These are phyloP conservation scores for Capromys pilorides DNA, from an alignment of 2,797 vertebrate genomes.

Conservation along the genomic window DNA sequence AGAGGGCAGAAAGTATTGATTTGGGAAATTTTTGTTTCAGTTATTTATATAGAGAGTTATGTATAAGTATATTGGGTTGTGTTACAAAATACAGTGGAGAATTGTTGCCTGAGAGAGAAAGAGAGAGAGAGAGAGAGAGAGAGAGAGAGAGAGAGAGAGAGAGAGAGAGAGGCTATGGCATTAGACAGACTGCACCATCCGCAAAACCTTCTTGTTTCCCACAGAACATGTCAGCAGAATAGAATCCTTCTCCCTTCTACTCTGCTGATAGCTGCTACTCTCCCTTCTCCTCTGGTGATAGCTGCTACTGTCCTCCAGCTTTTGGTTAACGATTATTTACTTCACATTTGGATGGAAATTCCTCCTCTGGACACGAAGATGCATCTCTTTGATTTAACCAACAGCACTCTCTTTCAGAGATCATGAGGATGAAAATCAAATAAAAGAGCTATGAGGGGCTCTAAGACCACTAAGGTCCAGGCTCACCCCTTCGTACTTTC, in stretches of 20 bases:
- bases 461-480: background rate
- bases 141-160: too few relatives aligned
- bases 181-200: background rate
- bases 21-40: background rate
- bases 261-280: background rate
- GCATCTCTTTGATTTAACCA: background rate
- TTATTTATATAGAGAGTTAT: background rate
- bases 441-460: background rate
- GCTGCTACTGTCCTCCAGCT: background rate
- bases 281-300: background rate
- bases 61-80: background rate
- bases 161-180: background rate
- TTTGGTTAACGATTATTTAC: background rate
- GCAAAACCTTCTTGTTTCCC: background rate
- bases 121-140: too few relatives aligned
- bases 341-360: conserved; percentile 18
- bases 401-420: background rate
- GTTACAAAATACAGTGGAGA: background rate
- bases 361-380: background rate
- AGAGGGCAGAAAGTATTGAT: background rate
- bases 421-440: background rate
- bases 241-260: background rate
- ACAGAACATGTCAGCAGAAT: background rate
- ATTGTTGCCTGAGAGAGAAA: background rate
- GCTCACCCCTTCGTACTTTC: accelerated